Base-by-base conservation (phyloP, 1,140 invertebrate genomes). In the Oryzaephilus surinamensis region DNA sequence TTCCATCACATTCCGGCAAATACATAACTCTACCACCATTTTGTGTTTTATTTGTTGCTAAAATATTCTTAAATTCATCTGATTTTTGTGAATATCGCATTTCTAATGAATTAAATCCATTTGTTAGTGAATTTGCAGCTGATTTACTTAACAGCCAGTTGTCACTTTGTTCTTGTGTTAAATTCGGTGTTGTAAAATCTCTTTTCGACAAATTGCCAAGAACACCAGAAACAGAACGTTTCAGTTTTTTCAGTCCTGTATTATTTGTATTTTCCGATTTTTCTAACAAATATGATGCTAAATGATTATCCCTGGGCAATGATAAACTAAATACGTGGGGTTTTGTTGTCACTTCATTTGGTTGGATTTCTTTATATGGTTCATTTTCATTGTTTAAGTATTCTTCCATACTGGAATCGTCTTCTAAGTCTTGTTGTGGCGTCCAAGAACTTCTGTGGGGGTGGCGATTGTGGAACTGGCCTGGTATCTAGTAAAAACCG, bases 71-170 rank as follows among this genome's bases (percentile, higher is more conserved):
- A 16, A 8, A 10, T 16, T 51, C 46, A 32, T 51, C 44, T 1
- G 37, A 36, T 43, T 39, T 37, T 13, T 41, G 11, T 4, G 45
- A 29, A 30, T 50, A 38, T 31, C 44, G 41, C 10, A 43, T 41
- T 40, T 61, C 58, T 23, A 54, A 41, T 1, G 57, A 57, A 39
- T 51, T 55, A 57, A 41, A 58, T n/a, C 65, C 72, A 46, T 79
- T 78, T 48, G 77, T 81, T 32, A 84, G 55, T 0, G 81, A 84
- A 57, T 81, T 84, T 3, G 82, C 82, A 2, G 81, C 80, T 17
- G 81, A 85, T 43, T 80, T 72, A 32, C 79, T 83, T 11, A 87
- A 57, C 35, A 84, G 72, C 81, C 81, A 85, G 52, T 85, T 85
- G 2, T 51, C 50, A 30, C 63, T 64, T 8, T 66, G 62, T 19